Evolutionary conservation across 2,113 vertebrate genomes (phyloP), one percentile per base, ranked within the genome.

Genomic region (Leptobrachium leishanense): DNA sequence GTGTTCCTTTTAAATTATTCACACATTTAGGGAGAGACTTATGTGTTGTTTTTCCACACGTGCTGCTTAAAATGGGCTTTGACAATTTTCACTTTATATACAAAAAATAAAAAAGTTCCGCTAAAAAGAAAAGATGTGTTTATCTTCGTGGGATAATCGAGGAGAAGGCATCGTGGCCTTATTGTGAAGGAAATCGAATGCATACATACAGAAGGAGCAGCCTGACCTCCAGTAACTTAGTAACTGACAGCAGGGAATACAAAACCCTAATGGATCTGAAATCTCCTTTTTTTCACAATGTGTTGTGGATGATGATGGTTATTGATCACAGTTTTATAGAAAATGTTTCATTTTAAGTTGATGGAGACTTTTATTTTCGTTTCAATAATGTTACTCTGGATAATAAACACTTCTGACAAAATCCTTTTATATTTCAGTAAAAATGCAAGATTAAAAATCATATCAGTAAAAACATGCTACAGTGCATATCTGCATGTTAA

Each of bases 211-310:
- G 79, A 54, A 31, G 0, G 55, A 53, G 53, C 0, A 2, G 2
- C 2, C 41, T 69, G 53, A 80, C 54, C 75, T 80, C n/a, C 0
- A 20, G 13, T 59, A 40, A 63, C 67, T 76, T 31, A 15, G 0
- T 55, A 57, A 0, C 2, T 0, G 66, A 68, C 53, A 42, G 78
- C 10, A 81, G 41, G 43, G 31, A 10, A 57, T 11, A 64, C 4
- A 57, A 20, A 71, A 75, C 76, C 71, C 66, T 59, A 76, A 68
- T 82, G 74, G 73, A 81, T 79, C 68, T 75, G 42, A 68, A 68
- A 77, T 74, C 43, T 44, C 64, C 70, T 72, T 54, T 5, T 7
- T 5, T 7, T 9, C 39, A 53, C 41, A 57, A 70, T 57, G 80
- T 78, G 59, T 73, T 76, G 71, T 79, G 75, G 78, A 81, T 78